Conservation (phyloP, 1,140 invertebrate species). For the Drosophila fuyamai region DNA sequence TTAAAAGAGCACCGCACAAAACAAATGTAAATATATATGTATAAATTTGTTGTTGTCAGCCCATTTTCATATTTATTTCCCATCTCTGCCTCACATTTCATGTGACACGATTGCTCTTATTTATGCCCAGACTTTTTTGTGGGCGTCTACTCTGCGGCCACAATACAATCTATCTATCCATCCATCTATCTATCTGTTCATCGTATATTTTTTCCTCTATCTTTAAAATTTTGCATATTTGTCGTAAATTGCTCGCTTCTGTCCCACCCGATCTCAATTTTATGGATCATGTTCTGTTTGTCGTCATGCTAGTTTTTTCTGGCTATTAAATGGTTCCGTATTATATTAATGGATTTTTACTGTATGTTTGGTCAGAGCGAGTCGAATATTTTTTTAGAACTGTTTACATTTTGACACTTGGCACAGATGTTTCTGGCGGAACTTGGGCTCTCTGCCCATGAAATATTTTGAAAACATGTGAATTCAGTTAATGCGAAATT, state of each 20-base stretch:
- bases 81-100: constrained; percentile 4
- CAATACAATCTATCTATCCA: constrained; percentile 25
- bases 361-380: constrained; percentile 18
- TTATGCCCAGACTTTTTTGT: constrained; percentile 47
- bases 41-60: constrained; percentile 61
- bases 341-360: constrained; percentile 56
- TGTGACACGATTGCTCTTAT: constrained; percentile 37
- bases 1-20: constrained; percentile 33
- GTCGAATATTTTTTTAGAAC: constrained; percentile 10
- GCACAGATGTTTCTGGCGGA: constrained; percentile 36
- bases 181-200: constrained; percentile 16
- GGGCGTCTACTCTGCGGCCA: constrained; percentile 43
- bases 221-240: constrained; percentile 57
- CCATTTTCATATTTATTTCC: constrained; percentile 53
- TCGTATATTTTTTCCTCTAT: constrained; percentile 17
- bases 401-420: constrained; percentile 47
- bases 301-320: constrained; percentile 32
- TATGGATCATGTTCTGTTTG: constrained; percentile 36
- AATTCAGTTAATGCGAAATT: constrained; percentile 41
- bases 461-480: constrained; percentile 31
- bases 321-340: constrained; percentile 39
- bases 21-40: constrained; percentile 43
- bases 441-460: constrained; percentile 32
- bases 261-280: constrained; percentile 26
- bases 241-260: constrained; percentile 42